Base-by-base conservation (phyloP, 2,888 invertebrate species). In the Abrostola triplasia region DNA sequence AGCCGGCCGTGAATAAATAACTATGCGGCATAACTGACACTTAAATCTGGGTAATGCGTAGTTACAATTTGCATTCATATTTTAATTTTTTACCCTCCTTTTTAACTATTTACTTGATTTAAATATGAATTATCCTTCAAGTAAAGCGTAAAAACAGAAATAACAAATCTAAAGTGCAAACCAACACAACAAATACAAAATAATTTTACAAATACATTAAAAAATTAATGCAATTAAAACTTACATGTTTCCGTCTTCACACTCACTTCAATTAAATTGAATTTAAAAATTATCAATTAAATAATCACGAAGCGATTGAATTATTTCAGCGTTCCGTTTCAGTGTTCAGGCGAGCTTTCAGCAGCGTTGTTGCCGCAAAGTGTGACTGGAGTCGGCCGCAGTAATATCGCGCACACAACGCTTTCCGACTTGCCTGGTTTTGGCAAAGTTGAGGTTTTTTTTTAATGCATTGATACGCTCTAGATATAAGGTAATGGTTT, bases 381-480 rank as follows among this genome's bases (percentile, higher is more conserved):
- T 88, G 77, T 80, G 83, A 90, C 88, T 89, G 89, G 84, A 75
- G 68, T 80, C 84, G 90, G 92, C 92, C 90, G 94, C 94, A 94
- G 93, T 94, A 90, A 85, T 55, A 71, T 92, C 91, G 86, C 75
- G 80, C 47, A 79, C 88, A 90, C 70, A 92, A 89, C 55, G 74
- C 80, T 70, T 86, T 76, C 6, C 36, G 10, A 0, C 0, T 36
- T 58, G 56, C 59, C 74, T 73, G 51, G 59, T 62, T n/a, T 47
- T 47, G 44, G 44, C 44, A 24, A 13, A 54, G 36, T 51, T 8
- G 36, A 24, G 41, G 11, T 8, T 5, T 36, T 37, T 54, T 53
- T 37, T 24, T 24, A 24, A 24, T 24, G 24, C 24, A 24, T 24
- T 24, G 24, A 24, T 24, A 24, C 24, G 24, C 24, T 24, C 24